These are phyloP conservation scores for Cloeon dipterum DNA, from an alignment of 2,888 invertebrate species.

Conservation along the genomic window DNA sequence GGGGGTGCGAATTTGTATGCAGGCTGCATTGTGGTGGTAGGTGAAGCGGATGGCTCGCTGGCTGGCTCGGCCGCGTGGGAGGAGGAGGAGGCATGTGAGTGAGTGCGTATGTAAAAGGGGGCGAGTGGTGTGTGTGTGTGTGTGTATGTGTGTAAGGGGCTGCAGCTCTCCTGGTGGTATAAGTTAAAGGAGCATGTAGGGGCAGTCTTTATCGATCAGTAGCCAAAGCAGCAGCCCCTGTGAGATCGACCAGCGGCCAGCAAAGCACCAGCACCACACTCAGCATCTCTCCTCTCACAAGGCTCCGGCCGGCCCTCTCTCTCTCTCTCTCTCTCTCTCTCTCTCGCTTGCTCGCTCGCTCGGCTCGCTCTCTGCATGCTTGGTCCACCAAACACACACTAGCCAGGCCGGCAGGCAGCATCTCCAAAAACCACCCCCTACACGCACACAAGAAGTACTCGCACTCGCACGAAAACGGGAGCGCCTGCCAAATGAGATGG, in stretches of 20 bases:
- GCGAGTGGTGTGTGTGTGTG: background rate
- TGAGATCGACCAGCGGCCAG: slow-evolving; percentile 1
- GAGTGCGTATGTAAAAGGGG: background rate
- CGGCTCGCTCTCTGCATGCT: background rate
- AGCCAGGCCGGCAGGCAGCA: background rate
- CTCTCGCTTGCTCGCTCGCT: background rate
- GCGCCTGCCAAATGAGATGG: too few relatives aligned
- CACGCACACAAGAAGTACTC: background rate
- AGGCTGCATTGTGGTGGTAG: too few relatives aligned
- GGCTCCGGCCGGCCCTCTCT: background rate
- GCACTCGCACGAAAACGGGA: too few relatives aligned
- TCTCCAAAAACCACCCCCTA: background rate
- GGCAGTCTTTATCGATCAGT: background rate
- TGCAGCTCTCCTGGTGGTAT: background rate
- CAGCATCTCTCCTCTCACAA: background rate
- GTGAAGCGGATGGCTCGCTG: too few relatives aligned
- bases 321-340: background rate
- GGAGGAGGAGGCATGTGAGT: background rate
- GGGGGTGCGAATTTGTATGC: too few relatives aligned
- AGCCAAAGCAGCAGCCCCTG: slow-evolving; percentile 1
- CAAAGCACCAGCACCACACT: background rate
- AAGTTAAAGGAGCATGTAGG: background rate
- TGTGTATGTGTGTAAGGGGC: background rate
- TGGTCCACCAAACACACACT: background rate
- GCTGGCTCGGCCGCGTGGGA: background rate